A percentile compares a stretch with the other conserved stretches of the same genome.
phyloP scores from a whole-genome alignment of 1,140 invertebrate genomes.

The Bemisia tabaci region DNA sequence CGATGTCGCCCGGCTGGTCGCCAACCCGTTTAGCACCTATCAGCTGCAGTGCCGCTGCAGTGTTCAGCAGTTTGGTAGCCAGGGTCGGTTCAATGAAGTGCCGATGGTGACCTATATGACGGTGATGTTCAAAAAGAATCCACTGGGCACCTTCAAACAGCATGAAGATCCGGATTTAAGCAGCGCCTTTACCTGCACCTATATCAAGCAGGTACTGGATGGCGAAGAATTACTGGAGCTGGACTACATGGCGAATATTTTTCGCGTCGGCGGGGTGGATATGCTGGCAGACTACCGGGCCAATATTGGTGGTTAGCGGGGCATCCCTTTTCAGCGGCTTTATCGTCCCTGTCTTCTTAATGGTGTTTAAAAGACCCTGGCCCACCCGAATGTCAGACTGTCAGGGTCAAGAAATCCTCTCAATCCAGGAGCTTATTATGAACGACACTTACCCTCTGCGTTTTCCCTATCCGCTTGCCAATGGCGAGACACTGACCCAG shows the following conservation, averaged over 20 bases:
- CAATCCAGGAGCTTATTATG: no score
- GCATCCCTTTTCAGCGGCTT: no score
- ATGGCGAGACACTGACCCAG: not conserved
- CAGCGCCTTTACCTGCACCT: conserved; percentile 1
- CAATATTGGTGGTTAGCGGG: not conserved
- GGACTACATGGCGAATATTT: not conserved
- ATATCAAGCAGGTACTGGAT: conserved; percentile 2
- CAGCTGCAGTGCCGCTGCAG: no score
- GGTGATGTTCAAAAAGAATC: conserved; percentile 1
- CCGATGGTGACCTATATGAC: conserved; percentile 1
- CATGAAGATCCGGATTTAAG: not conserved
- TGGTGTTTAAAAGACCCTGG: no score
- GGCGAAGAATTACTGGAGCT: conserved; percentile 1
- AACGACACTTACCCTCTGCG: no score
- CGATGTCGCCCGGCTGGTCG: no score
- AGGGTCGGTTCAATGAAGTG: not conserved
- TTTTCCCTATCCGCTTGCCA: no score
- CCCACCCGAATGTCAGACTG: no score
- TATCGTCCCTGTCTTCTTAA: no score
- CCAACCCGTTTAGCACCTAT: no score
- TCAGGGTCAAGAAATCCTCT: no score
- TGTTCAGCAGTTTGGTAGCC: no score
- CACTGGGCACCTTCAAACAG: not conserved
- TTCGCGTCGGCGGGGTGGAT: not conserved
- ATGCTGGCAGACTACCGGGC: not conserved